These are phyloP conservation scores for Triplophysa bombifrons DNA, from an alignment of 2,797 vertebrate genomes.

Conservation along the genomic window DNA sequence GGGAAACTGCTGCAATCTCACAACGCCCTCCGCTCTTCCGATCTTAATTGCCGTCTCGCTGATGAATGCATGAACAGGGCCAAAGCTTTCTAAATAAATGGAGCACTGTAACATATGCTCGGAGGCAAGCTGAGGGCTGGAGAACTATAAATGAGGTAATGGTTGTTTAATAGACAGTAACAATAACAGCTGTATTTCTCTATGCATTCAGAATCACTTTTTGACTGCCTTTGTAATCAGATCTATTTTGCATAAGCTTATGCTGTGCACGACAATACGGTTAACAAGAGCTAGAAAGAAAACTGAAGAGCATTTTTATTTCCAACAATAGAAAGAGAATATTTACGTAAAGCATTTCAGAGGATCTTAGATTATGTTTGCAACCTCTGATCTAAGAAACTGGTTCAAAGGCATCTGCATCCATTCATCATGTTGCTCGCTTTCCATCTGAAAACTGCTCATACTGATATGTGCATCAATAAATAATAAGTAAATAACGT, in stretches of 20 bases:
- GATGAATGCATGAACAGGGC: conserved; percentile 46
- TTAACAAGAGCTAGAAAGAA: neutral
- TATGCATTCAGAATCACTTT: conserved; percentile 30
- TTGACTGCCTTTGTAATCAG: conserved; percentile 21
- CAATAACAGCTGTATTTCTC: conserved; percentile 40
- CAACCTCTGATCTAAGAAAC: neutral
- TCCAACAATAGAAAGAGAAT: neutral
- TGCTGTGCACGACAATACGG: conserved; percentile 11
- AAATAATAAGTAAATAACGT: neutral
- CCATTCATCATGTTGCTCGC: neutral
- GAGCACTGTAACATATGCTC: conserved; percentile 40
- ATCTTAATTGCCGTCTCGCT: conserved; percentile 49
- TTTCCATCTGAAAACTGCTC: neutral
- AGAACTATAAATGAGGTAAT: conserved; percentile 48
- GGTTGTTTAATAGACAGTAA: conserved; percentile 45
- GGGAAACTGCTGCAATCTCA: conserved; percentile 42
- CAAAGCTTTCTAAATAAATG: conserved; percentile 24
- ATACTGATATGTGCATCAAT: neutral
- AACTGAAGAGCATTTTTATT: neutral
- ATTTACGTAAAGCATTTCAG: neutral
- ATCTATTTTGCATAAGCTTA: conserved; percentile 3
- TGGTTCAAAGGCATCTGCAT: neutral
- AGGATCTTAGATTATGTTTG: neutral
- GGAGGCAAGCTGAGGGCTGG: conserved; percentile 11
- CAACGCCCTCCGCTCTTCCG: conserved; percentile 22